A percentile compares a stretch with the other conserved stretches of the same genome.
Evolutionary conservation across 2,113 vertebrate genomes (phyloP).

Genomic region (Crypturellus undulatus): DNA sequence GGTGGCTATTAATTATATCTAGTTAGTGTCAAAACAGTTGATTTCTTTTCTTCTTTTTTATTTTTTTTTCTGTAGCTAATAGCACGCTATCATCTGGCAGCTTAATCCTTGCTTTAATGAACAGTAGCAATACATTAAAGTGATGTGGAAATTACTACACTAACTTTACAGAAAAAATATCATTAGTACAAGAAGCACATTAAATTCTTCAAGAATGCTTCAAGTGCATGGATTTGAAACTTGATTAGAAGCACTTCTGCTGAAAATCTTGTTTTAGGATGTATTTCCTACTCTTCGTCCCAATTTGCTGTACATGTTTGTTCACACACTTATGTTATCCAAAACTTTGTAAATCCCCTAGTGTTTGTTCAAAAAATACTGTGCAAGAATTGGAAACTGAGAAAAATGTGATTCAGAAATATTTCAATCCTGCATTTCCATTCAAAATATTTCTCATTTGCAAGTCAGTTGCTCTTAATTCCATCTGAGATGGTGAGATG

Average conservation of each 20-base stretch:
- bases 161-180: constrained; percentile 35
- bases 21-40: constrained; percentile 60
- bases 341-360: not conserved
- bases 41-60: constrained; percentile 2
- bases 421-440: not conserved
- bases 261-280: constrained; percentile 18
- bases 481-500: not conserved
- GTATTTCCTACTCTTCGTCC: not conserved
- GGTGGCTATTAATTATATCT: constrained; percentile 43
- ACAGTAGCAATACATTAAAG: constrained; percentile 46
- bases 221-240: constrained; percentile 1
- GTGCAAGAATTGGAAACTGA: not conserved
- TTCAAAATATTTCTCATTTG: not conserved
- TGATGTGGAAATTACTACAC: constrained; percentile 37
- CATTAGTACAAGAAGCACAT: constrained; percentile 27
- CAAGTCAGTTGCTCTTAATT: not conserved
- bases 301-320: not conserved
- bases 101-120: constrained; percentile 56
- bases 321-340: not conserved
- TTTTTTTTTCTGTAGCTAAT: not conserved
- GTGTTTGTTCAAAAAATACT: not conserved
- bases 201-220: constrained; percentile 41
- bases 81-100: constrained; percentile 10
- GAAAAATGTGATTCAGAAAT: not conserved
- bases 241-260: constrained; percentile 9